phyloP scores from a whole-genome alignment of 2,888 invertebrate genomes.

The Drosophila emarginata region DNA sequence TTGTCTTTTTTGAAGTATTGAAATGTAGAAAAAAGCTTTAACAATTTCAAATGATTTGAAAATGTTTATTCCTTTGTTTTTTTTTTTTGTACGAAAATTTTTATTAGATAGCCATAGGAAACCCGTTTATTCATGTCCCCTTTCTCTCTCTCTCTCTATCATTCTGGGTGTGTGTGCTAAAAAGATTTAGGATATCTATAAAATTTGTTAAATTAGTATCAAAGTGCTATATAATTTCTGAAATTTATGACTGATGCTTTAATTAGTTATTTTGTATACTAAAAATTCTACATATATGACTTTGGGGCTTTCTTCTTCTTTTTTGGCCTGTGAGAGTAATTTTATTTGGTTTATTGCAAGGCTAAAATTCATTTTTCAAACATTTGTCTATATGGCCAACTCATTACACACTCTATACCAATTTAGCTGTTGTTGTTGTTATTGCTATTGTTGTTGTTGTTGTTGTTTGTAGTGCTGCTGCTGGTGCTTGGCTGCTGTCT shows the following conservation, averaged over 20 bases:
- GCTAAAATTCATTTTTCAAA: neutral
- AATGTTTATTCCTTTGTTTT: too few relatives aligned
- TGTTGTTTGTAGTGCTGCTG: neutral
- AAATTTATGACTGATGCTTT: neutral
- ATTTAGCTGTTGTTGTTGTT: neutral
- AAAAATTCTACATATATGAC: neutral
- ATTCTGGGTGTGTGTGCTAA: neutral
- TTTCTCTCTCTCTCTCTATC: too few relatives aligned
- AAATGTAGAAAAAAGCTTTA: too few relatives aligned
- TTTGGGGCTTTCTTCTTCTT: neutral
- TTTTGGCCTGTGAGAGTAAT: neutral
- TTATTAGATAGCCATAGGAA: too few relatives aligned
- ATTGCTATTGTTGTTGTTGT: neutral
- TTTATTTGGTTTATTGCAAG: slow-evolving; percentile 10
- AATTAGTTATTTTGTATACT: neutral
- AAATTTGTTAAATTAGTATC: neutral
- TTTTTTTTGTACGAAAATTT: too few relatives aligned
- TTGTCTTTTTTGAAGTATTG: too few relatives aligned
- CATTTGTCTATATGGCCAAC: slow-evolving; percentile 11
- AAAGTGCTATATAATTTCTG: neutral
- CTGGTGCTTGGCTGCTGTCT: slow-evolving; percentile 18
- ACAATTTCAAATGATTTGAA: too few relatives aligned
- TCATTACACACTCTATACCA: slow-evolving; percentile 19
- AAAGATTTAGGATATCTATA: neutral
- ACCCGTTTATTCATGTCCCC: too few relatives aligned